Evolutionary conservation across 2,797 vertebrate genomes (phyloP).

Genomic region (Sebastes steindachneri): DNA sequence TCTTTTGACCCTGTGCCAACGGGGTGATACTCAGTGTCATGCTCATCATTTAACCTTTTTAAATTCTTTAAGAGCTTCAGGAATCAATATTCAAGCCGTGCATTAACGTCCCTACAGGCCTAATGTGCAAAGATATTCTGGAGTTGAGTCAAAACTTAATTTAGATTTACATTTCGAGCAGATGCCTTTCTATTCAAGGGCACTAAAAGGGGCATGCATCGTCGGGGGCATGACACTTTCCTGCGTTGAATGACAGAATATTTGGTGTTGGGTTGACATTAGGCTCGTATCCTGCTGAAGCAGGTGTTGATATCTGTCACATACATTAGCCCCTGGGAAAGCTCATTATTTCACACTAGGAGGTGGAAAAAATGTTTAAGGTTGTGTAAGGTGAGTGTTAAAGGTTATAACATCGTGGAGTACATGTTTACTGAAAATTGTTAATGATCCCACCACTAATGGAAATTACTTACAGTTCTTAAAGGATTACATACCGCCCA

Average conservation of each 20-base stretch:
- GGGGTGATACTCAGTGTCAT: not conserved
- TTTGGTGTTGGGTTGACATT: slow-evolving; percentile 21
- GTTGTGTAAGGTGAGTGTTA: slow-evolving; percentile 8
- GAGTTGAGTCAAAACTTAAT: not conserved
- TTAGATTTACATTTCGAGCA: slow-evolving; percentile 11
- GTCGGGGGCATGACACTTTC: slow-evolving; percentile 1
- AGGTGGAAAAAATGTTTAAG: slow-evolving; percentile 8
- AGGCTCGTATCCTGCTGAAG: not conserved
- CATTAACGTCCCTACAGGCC: not conserved
- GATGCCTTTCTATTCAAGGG: slow-evolving; percentile 17
- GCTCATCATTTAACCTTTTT: slow-evolving; percentile 15
- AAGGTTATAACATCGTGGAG: not conserved
- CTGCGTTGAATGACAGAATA: slow-evolving; percentile 14
- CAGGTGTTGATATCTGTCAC: slow-evolving; percentile 44
- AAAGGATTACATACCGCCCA: not conserved
- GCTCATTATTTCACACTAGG: not conserved
- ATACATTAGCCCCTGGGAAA: slow-evolving; percentile 12
- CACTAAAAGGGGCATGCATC: slow-evolving; percentile 13
- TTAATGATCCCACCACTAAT: not conserved
- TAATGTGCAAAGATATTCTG: not conserved
- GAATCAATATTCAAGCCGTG: not conserved
- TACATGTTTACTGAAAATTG: not conserved
- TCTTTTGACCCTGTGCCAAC: slow-evolving; percentile 16
- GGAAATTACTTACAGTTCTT: not conserved
- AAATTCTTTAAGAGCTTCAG: not conserved